phyloP scores from a whole-genome alignment of 2,113 vertebrate species.

The Equus przewalskii region DNA sequence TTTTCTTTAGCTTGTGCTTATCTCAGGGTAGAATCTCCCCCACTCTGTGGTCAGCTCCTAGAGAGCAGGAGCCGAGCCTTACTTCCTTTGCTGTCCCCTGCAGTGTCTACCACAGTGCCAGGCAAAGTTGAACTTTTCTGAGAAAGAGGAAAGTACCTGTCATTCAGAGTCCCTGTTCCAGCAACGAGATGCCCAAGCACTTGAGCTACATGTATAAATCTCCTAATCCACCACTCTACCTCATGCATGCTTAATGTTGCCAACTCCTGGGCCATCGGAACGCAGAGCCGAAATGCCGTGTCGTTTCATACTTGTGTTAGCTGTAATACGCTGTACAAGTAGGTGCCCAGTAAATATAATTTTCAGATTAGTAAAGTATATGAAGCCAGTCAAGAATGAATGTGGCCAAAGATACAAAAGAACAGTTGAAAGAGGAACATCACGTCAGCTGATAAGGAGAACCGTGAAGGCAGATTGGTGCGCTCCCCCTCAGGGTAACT shows the following conservation, averaged over 20 bases:
- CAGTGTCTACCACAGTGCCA: neutral
- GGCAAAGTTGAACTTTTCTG: neutral
- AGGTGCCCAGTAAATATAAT: neutral
- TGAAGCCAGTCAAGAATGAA: neutral
- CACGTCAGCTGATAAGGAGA: neutral
- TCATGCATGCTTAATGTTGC: neutral
- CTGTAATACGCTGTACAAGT: neutral
- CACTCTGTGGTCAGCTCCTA: neutral
- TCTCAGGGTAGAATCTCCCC: neutral
- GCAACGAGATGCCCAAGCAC: neutral
- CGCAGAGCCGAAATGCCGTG: neutral
- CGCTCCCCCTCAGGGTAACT: neutral
- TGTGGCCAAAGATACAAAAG: neutral
- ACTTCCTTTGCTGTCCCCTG: neutral
- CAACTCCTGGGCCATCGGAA: neutral
- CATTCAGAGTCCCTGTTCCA: neutral
- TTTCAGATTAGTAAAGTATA: conserved; percentile 23
- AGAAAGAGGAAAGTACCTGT: neutral
- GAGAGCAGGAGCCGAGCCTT: neutral
- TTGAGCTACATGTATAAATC: neutral
- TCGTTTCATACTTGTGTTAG: neutral
- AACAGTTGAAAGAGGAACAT: conserved; percentile 1
- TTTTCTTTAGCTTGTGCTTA: neutral
- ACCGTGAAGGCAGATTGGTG: neutral
- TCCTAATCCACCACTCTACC: neutral